phyloP scores from a whole-genome alignment of 2,113 vertebrate species.

The Odocoileus virginianus region DNA sequence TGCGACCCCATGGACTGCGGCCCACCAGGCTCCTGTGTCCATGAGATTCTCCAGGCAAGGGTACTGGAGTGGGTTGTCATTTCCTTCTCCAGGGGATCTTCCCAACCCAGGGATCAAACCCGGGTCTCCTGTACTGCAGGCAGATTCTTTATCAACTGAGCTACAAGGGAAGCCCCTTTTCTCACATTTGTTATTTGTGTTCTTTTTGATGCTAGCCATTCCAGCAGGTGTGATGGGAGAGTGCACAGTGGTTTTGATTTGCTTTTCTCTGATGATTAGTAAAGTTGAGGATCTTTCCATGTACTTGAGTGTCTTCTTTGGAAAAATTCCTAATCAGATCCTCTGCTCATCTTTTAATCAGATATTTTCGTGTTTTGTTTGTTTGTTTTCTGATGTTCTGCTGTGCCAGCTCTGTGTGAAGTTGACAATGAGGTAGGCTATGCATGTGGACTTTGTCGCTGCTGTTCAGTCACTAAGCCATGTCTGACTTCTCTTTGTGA shows the following conservation, averaged over 20 bases:
- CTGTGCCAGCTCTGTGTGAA: background rate
- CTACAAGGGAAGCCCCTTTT: too few species aligned
- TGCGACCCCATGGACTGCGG: too few species aligned
- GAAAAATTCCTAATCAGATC: background rate
- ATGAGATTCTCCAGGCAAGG: too few species aligned
- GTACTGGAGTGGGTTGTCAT: too few species aligned
- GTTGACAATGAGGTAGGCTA: background rate
- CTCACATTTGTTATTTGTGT: background rate
- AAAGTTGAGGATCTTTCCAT: background rate
- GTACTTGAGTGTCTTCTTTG: background rate
- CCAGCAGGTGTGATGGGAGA: background rate
- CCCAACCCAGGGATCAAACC: too few species aligned
- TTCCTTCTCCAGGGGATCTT: too few species aligned
- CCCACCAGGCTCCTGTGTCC: too few species aligned
- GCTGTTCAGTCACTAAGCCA: background rate
- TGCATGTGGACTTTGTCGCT: background rate
- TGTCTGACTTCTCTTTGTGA: accelerated
- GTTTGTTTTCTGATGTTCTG: background rate
- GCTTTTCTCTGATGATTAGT: background rate
- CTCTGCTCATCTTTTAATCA: background rate
- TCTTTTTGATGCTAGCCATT: background rate
- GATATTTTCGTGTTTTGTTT: background rate
- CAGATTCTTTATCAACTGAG: too few species aligned
- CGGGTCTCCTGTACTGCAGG: too few species aligned
- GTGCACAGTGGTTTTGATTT: background rate